A percentile compares a stretch with the other conserved stretches of the same genome.
These are phyloP conservation scores for Pristionchus japonicus DNA, from an alignment of 2,888 invertebrate genomes.

Conservation along the genomic window DNA sequence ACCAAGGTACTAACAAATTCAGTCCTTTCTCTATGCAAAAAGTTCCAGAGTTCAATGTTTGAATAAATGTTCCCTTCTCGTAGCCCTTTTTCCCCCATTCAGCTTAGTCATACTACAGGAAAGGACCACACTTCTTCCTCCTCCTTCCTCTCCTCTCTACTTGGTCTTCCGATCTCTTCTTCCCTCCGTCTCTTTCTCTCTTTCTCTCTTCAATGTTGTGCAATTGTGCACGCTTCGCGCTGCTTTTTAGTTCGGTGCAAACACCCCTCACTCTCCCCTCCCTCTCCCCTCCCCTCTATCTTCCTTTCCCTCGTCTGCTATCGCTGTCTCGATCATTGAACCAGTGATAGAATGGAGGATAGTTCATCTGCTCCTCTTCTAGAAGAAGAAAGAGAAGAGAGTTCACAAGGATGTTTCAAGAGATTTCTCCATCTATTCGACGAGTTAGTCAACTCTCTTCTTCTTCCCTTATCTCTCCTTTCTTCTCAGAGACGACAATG, in stretches of 20 bases:
- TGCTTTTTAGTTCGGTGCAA: background rate
- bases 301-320: background rate
- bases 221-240: slow-evolving; percentile 16
- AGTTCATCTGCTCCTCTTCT: background rate
- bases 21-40: too few relatives aligned
- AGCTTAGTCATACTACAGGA: background rate
- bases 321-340: background rate
- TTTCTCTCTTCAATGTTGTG: background rate
- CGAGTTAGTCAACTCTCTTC: background rate
- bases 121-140: background rate
- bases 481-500: background rate
- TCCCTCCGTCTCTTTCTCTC: slow-evolving; percentile 4
- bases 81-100: background rate
- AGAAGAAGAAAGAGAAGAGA: background rate
- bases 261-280: background rate
- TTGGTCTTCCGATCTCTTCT: background rate
- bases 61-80: too few relatives aligned
- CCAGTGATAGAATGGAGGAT: background rate
- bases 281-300: background rate
- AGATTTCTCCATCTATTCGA: background rate
- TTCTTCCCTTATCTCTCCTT: background rate
- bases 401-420: background rate
- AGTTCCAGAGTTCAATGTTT: too few relatives aligned
- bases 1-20: too few relatives aligned
- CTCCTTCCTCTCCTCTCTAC: background rate